Percentiles rank a stretch among this genome's conserved stretches.
These are phyloP conservation scores for Pluvialis apricaria DNA, from an alignment of 2,113 vertebrate species.

Conservation along the genomic window DNA sequence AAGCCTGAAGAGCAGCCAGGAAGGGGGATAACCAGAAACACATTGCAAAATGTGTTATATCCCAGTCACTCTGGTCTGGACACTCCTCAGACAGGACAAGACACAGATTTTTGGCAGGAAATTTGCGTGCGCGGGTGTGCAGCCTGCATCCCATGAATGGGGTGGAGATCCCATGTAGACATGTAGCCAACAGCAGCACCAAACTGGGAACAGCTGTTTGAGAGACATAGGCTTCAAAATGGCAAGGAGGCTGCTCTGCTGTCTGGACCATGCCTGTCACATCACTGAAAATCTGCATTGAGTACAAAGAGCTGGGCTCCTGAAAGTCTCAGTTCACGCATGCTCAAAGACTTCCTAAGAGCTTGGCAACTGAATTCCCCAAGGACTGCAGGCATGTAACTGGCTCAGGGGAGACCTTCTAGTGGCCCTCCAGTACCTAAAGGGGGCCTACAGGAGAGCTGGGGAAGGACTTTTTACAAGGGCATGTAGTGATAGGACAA, in stretches of 20 bases:
- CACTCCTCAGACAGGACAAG: background rate
- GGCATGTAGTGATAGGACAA: too few relatives aligned
- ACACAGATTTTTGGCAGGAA: background rate
- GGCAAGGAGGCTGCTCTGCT: background rate
- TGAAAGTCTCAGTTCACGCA: background rate
- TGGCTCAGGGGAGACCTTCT: too few relatives aligned
- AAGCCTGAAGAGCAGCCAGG: background rate
- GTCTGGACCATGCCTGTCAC: background rate
- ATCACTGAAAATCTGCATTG: background rate
- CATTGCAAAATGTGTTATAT: background rate
- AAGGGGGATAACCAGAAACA: background rate
- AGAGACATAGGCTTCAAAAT: background rate
- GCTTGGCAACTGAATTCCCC: background rate
- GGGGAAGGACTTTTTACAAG: too few relatives aligned
- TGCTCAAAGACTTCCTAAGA: background rate
- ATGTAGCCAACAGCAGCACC: background rate
- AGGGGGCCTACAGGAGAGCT: too few relatives aligned
- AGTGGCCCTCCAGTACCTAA: too few relatives aligned
- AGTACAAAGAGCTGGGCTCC: background rate
- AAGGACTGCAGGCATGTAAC: background rate
- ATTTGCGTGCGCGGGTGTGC: accelerated
- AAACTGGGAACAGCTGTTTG: background rate
- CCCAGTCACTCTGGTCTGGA: background rate
- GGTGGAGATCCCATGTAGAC: background rate
- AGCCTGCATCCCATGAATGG: background rate